Evolutionary conservation across 2,888 invertebrate species (phyloP).

Genomic region (Miltochrista miniata): DNA sequence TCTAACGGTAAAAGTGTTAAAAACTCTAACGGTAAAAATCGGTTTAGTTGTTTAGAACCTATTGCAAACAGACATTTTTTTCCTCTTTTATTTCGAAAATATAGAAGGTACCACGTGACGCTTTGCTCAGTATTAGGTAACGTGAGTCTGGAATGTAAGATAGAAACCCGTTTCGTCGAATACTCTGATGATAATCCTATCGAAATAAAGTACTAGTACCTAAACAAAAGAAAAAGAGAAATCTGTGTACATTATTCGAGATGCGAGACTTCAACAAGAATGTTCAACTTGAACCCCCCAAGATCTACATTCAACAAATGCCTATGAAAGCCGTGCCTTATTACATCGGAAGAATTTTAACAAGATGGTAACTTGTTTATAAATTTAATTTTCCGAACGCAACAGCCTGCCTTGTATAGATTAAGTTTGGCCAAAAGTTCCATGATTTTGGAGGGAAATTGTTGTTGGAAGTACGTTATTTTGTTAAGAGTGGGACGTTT

Average conservation of each 20-base stretch:
- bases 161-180: too few species aligned
- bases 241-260: conserved; percentile 40
- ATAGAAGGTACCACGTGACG: too few species aligned
- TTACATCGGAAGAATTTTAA: conserved; percentile 80
- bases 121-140: too few species aligned
- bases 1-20: too few species aligned
- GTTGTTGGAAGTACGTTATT: conserved; percentile 55
- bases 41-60: too few species aligned
- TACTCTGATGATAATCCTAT: too few species aligned
- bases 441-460: conserved; percentile 68
- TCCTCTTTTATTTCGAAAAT: too few species aligned
- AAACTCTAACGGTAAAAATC: too few species aligned
- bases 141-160: too few species aligned
- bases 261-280: conserved; percentile 39
- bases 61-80: too few species aligned
- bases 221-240: conserved; percentile 17
- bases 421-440: conserved; percentile 76
- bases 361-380: conserved; percentile 80
- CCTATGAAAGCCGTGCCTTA: conserved; percentile 61
- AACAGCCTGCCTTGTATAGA: conserved; percentile 72
- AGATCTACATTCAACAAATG: conserved; percentile 58
- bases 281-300: conserved; percentile 31
- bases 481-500: conserved; percentile 44
- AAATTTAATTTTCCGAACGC: conserved; percentile 77
- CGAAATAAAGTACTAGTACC: too few species aligned